Conservation (phyloP, 2,797 vertebrate species). For the Gallinago nigripennis region DNA sequence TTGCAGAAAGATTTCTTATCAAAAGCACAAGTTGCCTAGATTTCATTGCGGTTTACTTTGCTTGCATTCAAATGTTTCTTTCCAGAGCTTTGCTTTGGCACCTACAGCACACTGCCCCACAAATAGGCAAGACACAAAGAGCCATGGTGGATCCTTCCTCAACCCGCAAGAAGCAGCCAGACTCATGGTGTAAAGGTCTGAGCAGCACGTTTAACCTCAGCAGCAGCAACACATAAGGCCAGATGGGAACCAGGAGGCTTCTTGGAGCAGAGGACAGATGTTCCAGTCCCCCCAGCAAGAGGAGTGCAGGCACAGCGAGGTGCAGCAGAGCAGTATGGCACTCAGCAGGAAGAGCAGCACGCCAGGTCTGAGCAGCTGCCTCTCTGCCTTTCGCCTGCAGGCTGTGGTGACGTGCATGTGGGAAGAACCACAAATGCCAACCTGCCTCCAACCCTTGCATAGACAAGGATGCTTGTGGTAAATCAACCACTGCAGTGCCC, state of each 20-base stretch:
- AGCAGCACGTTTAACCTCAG: neutral
- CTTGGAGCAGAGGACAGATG: neutral
- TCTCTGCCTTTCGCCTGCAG: neutral
- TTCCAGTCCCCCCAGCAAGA: neutral
- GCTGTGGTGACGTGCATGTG: fast-evolving
- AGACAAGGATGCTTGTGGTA: neutral
- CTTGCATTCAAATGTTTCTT: neutral
- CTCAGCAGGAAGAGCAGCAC: neutral
- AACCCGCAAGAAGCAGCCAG: neutral
- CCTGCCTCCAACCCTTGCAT: neutral
- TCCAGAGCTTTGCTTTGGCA: neutral
- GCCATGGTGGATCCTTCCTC: neutral
- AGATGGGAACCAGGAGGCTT: slow-evolving; percentile 45
- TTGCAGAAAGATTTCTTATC: neutral
- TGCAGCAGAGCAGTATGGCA: neutral
- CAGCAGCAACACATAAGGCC: neutral
- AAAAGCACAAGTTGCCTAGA: neutral
- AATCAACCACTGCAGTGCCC: neutral
- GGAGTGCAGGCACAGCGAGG: neutral
- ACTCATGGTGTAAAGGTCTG: neutral
- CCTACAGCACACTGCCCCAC: neutral
- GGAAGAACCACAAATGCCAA: neutral
- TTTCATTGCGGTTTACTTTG: neutral
- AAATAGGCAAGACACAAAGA: neutral
- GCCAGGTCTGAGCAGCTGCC: neutral